Evolutionary conservation across 2,888 invertebrate genomes (phyloP).

Genomic region (Polyploca ridens): DNA sequence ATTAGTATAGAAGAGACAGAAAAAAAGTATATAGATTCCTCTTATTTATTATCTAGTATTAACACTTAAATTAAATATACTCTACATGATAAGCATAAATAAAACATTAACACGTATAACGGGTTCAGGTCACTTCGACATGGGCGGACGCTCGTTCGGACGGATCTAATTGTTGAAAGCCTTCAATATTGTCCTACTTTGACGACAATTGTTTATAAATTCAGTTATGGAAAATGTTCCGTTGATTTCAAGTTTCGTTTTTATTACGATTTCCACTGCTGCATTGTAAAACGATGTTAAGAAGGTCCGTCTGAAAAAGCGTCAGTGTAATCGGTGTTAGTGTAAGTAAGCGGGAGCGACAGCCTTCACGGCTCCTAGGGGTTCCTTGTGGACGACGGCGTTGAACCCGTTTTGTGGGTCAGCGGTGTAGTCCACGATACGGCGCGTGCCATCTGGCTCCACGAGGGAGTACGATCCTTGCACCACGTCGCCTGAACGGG

Average conservation of each 20-base stretch:
- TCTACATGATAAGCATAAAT: conserved; percentile 51
- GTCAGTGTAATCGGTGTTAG: conserved; percentile 46
- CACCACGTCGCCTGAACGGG: conserved; percentile 86
- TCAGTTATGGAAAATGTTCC: too few relatives aligned
- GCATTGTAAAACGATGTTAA: conserved; percentile 15
- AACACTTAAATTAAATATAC: conserved; percentile 67
- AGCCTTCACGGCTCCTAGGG: conserved; percentile 76
- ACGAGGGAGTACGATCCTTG: conserved; percentile 86
- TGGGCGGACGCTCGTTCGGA: conserved; percentile 37
- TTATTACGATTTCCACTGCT: not conserved
- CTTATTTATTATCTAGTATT: conserved; percentile 80
- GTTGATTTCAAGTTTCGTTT: too few relatives aligned
- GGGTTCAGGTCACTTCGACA: conserved; percentile 59
- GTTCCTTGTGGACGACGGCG: conserved; percentile 87
- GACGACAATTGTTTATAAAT: not conserved
- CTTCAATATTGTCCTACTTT: conserved; percentile 11
- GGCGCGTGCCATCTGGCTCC: conserved; percentile 87
- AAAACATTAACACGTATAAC: conserved; percentile 49
- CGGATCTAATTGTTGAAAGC: conserved; percentile 41
- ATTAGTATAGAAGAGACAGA: conserved; percentile 18
- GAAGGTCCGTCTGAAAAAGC: conserved; percentile 36
- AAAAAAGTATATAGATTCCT: conserved; percentile 59
- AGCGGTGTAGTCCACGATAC: conserved; percentile 86
- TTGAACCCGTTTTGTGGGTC: conserved; percentile 88
- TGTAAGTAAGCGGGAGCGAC: conserved; percentile 62